Base-by-base conservation (phyloP, 2,113 vertebrate species). In the Aplodontia rufa region DNA sequence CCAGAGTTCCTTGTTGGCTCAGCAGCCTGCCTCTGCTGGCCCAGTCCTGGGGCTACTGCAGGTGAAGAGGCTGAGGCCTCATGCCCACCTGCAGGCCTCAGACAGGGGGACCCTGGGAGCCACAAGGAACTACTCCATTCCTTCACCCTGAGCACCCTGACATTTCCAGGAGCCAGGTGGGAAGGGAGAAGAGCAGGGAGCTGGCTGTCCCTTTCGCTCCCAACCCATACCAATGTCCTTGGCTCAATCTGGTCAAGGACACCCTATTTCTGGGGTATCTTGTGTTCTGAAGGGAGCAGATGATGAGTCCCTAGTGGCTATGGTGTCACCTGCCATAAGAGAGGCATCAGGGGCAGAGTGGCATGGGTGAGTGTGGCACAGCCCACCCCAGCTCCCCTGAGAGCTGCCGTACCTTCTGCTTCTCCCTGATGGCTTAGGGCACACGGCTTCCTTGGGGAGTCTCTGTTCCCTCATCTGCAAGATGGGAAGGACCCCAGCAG, bases 301-400 rank as follows among this genome's bases (percentile, higher is more conserved):
- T 14, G 42, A 26, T 3, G 1, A 8, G n/a, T 78, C 47, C 32
- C 49, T 13, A 47, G 58, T n/a, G 71, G n/a, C 14, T 58, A 22
- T 40, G 17, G 40, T 87, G 32, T 37, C 19, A 10, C 35, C 45
- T 35, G 37, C 68, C 55, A 19, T 0, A 2, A 4, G 24, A 69
- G 17, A 37, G n/a, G 26, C 7, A 5, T 35, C 7, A 1, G 11
- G 37, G 37, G 32, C 6, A 17, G 4, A 69, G 58, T 37, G 16
- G 22, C 10, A 22, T 28, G 22, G 8, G 1, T 8, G 20, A 58
- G 55, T 19, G 58, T 14, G 2, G 24, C 1, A 0, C 0, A 6
- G 5, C 58, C 20, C 45, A 16, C 55, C 20, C 69, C 12, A 6
- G 40, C 24, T 3, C 40, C 26, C 49, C 62, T 14, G 16, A 49